Evolutionary conservation across 2,113 vertebrate species (phyloP), one percentile per base, ranked within the genome.

Genomic region (Cynoglossus semilaevis): DNA sequence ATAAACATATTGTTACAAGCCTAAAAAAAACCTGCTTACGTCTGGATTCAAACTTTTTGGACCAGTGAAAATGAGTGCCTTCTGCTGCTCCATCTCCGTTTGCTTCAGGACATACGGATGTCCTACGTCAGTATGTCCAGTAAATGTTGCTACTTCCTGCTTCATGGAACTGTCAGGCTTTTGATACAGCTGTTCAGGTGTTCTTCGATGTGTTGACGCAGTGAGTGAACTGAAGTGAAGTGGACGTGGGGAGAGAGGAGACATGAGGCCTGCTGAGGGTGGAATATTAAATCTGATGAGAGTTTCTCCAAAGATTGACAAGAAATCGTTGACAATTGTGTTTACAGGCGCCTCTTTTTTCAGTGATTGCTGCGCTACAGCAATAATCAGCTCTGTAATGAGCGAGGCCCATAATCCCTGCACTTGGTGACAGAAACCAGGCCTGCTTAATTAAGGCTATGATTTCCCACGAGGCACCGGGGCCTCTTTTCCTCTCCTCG

Each of bases 401-500:
- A 85, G 78, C 38, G 16, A 56, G 66, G 62, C 77, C 47, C 67
- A 57, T 79, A 84, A 85, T 84, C 74, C 77, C 73, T 53, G 65
- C 17, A 74, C 79, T 81, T 52, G 73, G 76, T 85, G 82, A 79
- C 82, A 83, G 81, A 81, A 83, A 85, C 38, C 81, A 83, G 79
- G 76, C 70, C 70, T 66, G 78, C 77, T 85, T 87, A 82, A 88
- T 89, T 86, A 86, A 86, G 76, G 72, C 65, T 8, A 71, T 88
- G 83, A 88, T 89, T 88, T 88, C 86, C 86, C 88, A 77, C 5
- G 75, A 85, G 86, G 80, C 84, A 50, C n/a, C 17, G 46, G 55
- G 59, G 29, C 63, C 52, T 63, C 63, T 64, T 57, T 49, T 38
- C 8, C 9, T 1, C 10, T 13, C n/a, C 67, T 36, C 37, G 36